These are phyloP conservation scores for Prionchulus punctatus DNA, from an alignment of 2,888 invertebrate species.

Conservation along the genomic window DNA sequence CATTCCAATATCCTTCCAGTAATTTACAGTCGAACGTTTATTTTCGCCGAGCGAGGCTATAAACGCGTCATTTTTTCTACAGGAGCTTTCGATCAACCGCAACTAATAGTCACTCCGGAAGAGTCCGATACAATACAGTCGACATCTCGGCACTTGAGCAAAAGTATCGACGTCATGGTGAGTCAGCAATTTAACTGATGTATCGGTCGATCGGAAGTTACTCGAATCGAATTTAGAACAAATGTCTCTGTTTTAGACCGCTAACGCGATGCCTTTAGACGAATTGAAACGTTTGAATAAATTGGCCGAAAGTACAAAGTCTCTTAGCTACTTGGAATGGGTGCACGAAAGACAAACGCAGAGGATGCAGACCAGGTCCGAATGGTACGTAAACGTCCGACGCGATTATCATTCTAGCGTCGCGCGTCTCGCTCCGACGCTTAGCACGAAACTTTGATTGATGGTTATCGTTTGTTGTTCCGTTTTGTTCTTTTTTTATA, in stretches of 20 bases:
- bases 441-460: too few species aligned
- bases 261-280: slow-evolving; percentile 14
- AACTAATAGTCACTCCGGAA: background rate
- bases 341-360: slow-evolving; percentile 89
- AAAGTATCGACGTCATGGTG: background rate
- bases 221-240: too few species aligned
- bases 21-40: too few species aligned
- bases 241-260: background rate
- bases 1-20: slow-evolving; percentile 43
- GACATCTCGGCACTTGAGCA: background rate
- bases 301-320: slow-evolving; percentile 66
- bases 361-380: slow-evolving; percentile 85
- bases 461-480: too few species aligned
- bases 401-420: too few species aligned
- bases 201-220: too few species aligned
- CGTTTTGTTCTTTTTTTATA: too few species aligned
- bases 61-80: background rate
- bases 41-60: too few species aligned
- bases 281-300: slow-evolving; percentile 28
- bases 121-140: background rate
- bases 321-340: slow-evolving; percentile 74
- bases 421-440: too few species aligned
- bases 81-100: background rate
- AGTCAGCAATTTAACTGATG: too few species aligned
- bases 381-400: slow-evolving; percentile 54